phyloP scores from a whole-genome alignment of 2,113 vertebrate species.

The Ornithorhynchus anatinus region DNA sequence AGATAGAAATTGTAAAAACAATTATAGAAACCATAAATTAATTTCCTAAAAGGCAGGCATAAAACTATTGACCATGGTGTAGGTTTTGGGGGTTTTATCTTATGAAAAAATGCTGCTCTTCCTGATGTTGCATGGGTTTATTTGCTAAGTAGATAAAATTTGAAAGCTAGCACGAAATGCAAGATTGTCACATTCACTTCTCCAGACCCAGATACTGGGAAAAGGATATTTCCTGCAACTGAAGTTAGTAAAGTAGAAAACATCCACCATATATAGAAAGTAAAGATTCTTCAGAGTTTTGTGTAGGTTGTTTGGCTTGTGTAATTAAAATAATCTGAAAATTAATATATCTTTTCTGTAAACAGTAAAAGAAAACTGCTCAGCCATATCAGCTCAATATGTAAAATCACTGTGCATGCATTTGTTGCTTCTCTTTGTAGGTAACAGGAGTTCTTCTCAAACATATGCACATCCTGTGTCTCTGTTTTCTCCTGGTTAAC shows the following conservation, averaged over 20 bases:
- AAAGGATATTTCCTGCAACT: background rate
- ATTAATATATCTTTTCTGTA: accelerated
- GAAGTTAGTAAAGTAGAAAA: background rate
- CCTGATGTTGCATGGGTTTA: background rate
- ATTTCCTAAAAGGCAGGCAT: background rate
- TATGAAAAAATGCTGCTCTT: too few relatives aligned
- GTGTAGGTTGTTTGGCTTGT: background rate
- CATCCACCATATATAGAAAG: accelerated
- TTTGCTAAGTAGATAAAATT: background rate
- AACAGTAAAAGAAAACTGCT: background rate
- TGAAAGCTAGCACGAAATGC: background rate
- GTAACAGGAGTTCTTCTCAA: accelerated
- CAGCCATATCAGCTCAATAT: accelerated
- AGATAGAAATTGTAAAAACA: background rate
- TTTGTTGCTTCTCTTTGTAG: background rate
- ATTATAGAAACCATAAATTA: background rate
- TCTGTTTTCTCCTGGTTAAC: background rate
- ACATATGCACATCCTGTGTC: too few relatives aligned
- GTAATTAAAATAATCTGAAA: background rate
- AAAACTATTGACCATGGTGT: background rate
- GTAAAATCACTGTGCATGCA: accelerated
- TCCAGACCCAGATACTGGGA: background rate
- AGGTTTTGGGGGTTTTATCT: background rate
- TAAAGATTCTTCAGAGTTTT: background rate
- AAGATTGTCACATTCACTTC: background rate